Evolutionary conservation across 2,888 invertebrate species (phyloP).

Genomic region (Venustoraphidia nigricollis): DNA sequence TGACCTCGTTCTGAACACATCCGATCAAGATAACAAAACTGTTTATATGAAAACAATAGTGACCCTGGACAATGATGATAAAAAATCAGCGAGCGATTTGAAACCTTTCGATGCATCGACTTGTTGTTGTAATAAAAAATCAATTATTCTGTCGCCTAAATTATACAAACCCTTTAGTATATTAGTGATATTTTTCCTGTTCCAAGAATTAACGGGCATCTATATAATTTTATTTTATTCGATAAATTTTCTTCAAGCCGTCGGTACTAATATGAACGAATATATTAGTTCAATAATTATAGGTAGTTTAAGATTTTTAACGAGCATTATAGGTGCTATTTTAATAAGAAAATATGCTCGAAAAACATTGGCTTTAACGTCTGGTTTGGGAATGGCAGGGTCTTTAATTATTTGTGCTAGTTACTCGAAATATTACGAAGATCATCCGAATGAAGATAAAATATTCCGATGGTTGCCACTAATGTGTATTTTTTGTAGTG

Average conservation of each 20-base stretch:
- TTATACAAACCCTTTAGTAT: conserved; percentile 53
- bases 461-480: conserved; percentile 29
- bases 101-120: conserved; percentile 25
- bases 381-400: conserved; percentile 46
- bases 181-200: conserved; percentile 45
- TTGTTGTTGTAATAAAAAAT: conserved; percentile 28
- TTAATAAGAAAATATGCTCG: conserved; percentile 48
- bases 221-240: conserved; percentile 59
- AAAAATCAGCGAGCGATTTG: neutral
- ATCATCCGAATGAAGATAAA: conserved; percentile 16
- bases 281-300: conserved; percentile 55
- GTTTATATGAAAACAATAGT: conserved; percentile 14
- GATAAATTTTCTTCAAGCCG: conserved; percentile 51
- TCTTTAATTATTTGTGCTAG: conserved; percentile 33
- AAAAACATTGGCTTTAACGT: conserved; percentile 43
- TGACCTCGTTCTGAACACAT: conserved; percentile 31
- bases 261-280: conserved; percentile 44
- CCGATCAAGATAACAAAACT: neutral
- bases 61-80: conserved; percentile 2
- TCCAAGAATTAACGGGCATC: conserved; percentile 59
- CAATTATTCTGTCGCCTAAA: conserved; percentile 32
- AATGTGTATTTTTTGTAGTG: conserved; percentile 48
- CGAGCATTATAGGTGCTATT: conserved; percentile 49
- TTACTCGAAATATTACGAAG: conserved; percentile 24
- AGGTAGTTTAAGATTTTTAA: conserved; percentile 46